phyloP scores from a whole-genome alignment of 2,113 vertebrate genomes.

The Paramormyrops kingsleyae region DNA sequence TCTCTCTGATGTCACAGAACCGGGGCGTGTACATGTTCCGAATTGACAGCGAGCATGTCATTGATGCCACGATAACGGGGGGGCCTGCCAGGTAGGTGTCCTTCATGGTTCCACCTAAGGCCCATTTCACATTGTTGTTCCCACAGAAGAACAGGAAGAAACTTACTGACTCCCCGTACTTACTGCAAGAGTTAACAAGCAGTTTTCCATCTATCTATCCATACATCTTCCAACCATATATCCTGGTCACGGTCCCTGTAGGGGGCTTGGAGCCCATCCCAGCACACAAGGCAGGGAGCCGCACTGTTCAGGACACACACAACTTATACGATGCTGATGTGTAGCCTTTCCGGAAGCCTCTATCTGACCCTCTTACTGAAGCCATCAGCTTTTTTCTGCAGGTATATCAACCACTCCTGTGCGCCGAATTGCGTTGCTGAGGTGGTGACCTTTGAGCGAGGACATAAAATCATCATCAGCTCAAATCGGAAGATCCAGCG shows the following conservation, averaged over 20 bases:
- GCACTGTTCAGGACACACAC: neutral
- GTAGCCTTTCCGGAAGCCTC: neutral
- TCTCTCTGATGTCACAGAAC: constrained; percentile 62
- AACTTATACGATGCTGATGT: neutral
- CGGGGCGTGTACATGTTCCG: constrained; percentile 98
- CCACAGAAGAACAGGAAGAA: neutral
- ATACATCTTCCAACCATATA: neutral
- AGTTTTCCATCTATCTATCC: neutral
- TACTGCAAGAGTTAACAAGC: neutral
- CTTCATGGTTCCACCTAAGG: neutral
- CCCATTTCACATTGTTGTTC: neutral
- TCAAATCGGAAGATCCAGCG: constrained; percentile 92
- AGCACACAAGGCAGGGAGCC: neutral
- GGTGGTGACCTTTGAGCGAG: constrained; percentile 89
- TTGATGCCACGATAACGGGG: constrained; percentile 91
- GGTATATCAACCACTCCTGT: constrained; percentile 98
- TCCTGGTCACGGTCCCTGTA: neutral
- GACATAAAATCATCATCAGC: constrained; percentile 97
- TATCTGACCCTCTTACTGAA: neutral
- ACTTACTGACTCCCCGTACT: neutral
- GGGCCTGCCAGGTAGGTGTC: constrained; percentile 83
- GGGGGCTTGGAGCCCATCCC: neutral
- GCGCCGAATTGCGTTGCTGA: constrained; percentile 95
- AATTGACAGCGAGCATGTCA: constrained; percentile 90
- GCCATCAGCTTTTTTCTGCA: constrained; percentile 35